Conservation (phyloP, 2,888 invertebrate species). For the Theretra japonica region DNA sequence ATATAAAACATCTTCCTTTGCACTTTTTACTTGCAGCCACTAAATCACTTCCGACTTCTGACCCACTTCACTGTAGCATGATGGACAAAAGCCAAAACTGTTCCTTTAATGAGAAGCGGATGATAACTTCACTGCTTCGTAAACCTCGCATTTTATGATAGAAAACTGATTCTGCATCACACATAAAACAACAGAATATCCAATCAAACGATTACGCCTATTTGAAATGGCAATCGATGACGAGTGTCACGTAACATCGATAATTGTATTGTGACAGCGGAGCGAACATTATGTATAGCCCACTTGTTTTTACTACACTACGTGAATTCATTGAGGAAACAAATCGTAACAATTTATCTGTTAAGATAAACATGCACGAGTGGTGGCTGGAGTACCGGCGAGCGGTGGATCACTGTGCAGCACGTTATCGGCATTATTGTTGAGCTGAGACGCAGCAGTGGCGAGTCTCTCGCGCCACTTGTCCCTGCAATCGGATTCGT, state of each 20-base stretch:
- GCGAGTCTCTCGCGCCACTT: slow-evolving; percentile 42
- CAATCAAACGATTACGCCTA: slow-evolving; percentile 47
- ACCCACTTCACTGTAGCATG: neutral
- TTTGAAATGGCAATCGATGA: slow-evolving; percentile 55
- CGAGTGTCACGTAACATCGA: slow-evolving; percentile 52
- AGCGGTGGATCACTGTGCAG: neutral
- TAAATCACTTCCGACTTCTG: neutral
- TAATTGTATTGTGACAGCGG: slow-evolving; percentile 46
- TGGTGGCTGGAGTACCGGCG: slow-evolving; percentile 18
- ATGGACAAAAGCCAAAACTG: neutral
- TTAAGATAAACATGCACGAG: slow-evolving; percentile 28
- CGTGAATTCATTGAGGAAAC: slow-evolving; percentile 37
- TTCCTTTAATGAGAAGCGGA: neutral
- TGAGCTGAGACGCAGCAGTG: neutral
- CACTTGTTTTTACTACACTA: slow-evolving; percentile 35
- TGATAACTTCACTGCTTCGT: neutral
- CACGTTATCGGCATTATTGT: slow-evolving; percentile 12
- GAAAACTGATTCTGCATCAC: neutral
- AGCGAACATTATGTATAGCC: slow-evolving; percentile 38
- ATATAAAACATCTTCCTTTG: neutral
- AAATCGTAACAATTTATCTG: slow-evolving; percentile 35
- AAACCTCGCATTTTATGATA: neutral
- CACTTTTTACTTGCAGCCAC: neutral
- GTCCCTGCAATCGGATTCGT: slow-evolving; percentile 62
- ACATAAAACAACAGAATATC: slow-evolving; percentile 40